Conservation (phyloP, 2,113 vertebrate species). For the Delphinapterus leucas region DNA sequence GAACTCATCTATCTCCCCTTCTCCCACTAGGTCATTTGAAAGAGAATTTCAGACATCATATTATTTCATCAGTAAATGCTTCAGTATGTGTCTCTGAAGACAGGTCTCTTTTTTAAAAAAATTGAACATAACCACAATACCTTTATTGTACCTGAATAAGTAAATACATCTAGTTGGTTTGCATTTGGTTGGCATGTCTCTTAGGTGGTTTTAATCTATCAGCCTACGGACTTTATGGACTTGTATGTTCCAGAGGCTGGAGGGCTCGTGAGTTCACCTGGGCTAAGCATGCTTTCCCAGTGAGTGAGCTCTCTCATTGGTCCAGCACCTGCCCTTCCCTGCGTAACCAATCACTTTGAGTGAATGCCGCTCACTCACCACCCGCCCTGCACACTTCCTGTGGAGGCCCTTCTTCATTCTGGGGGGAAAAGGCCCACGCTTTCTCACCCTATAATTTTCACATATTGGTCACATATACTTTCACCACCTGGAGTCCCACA, state of each 20-base stretch:
- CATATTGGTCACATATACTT: not conserved
- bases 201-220: not conserved
- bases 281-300: not conserved
- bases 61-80: not conserved
- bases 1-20: not conserved
- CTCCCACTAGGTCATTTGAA: not conserved
- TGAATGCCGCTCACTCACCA: not conserved
- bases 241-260: not conserved
- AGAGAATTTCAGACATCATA: not conserved
- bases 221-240: not conserved
- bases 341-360: accelerated
- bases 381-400: not conserved
- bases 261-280: not conserved
- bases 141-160: not conserved
- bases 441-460: not conserved
- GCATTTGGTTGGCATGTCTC: not conserved
- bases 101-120: not conserved
- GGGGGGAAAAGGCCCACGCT: not conserved
- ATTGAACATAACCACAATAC: not conserved
- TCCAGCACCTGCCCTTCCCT: not conserved
- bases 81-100: not conserved
- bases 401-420: not conserved
- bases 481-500: not conserved
- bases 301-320: not conserved
- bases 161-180: not conserved